phyloP scores from a whole-genome alignment of 2,888 invertebrate genomes.

The Heliconius ethilla region DNA sequence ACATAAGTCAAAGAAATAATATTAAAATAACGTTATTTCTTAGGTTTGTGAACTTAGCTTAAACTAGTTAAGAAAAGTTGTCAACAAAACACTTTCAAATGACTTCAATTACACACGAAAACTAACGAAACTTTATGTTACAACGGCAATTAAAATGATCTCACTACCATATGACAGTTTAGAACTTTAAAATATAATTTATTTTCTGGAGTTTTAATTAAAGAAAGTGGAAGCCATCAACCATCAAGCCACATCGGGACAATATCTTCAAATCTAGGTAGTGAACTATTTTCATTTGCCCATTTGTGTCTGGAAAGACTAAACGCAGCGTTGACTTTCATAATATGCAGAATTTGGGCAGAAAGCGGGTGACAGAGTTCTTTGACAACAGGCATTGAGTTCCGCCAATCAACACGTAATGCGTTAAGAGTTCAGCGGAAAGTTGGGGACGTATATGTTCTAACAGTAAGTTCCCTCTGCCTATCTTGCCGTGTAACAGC shows the following conservation, averaged over 20 bases:
- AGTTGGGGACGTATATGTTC: background rate
- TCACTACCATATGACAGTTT: slow-evolving; percentile 23
- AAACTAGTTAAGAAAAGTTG: background rate
- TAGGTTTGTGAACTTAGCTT: background rate
- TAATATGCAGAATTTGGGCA: too few species aligned
- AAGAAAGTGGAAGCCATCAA: background rate
- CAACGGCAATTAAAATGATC: slow-evolving; percentile 29
- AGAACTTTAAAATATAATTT: background rate
- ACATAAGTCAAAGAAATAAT: background rate
- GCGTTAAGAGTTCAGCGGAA: background rate
- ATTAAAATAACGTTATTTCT: background rate
- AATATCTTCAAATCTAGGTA: too few species aligned
- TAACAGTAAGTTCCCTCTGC: background rate
- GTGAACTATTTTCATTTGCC: too few species aligned
- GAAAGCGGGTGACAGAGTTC: too few species aligned
- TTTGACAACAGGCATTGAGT: background rate
- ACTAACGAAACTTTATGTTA: slow-evolving; percentile 5
- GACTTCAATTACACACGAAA: background rate
- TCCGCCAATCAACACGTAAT: background rate
- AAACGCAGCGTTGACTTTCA: too few species aligned
- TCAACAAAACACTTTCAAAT: background rate
- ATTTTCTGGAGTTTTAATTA: background rate
- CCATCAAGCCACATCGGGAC: too few species aligned
- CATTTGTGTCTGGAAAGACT: too few species aligned
- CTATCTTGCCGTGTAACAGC: background rate